Evolutionary conservation across 2,113 vertebrate genomes (phyloP), one percentile per base, ranked within the genome.

Genomic region (Reinhardtius hippoglossoides): DNA sequence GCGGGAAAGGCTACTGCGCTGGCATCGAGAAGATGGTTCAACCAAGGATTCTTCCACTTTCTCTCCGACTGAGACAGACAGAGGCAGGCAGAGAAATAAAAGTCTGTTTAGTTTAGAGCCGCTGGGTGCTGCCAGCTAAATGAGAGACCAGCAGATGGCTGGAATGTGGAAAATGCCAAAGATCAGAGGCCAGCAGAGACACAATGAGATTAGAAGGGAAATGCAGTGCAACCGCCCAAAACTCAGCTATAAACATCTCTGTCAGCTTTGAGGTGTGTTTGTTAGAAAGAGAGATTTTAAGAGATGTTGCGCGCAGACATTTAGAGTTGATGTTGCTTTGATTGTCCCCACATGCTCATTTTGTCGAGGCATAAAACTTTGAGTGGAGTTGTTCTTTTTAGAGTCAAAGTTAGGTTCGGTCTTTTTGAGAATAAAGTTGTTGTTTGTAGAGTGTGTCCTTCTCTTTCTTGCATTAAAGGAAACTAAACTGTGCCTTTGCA

Each of bases 111-210:
- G 76, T 82, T 69, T 80, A 64, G 80, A 70, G 80, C 70, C 65
- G 78, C 71, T 71, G 72, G 18, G 55, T 50, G 76, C 71, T 90
- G 79, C 86, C 73, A 81, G 63, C 74, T 78, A 92, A 92, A 89
- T 88, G 87, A 92, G 62, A 89, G 83, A 74, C 58, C 73, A 85
- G 82, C 87, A 89, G 81, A 93, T 92, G 88, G 85, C 64, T 88
- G 92, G 92, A 93, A 93, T 91, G 89, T 77, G 13, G 79, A 88
- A 91, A 90, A 88, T 88, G 86, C 59, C 72, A 83, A 77, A 91
- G 90, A 87, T 92, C 88, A 87, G 89, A 91, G 88, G 83, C 79
- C 81, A 82, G 26, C 37, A 35, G 67, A 85, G 78, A 81, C 80
- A 88, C 80, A 85, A 87, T 79, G 67, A 84, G 83, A 92, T 85